Evolutionary conservation across 2,797 vertebrate genomes (phyloP), one percentile per base, ranked within the genome.

Genomic region (Aplochiton taeniatus): DNA sequence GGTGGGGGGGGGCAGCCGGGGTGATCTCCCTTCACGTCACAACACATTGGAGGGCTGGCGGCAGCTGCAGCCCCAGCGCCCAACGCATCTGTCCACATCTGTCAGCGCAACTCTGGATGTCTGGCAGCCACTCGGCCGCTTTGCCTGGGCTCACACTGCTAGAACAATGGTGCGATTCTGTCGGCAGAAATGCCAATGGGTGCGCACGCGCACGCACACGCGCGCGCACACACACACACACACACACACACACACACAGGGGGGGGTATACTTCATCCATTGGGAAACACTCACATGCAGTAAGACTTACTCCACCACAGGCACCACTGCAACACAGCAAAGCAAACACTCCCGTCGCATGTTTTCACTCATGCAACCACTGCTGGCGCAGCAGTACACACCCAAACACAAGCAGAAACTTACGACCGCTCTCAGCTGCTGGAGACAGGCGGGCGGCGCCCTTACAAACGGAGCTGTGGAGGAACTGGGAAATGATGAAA

Each of bases 51-150:
- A 93, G 66, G 76, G 63, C 54, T 84, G 68, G 50, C 75, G 70
- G 75, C 93, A 93, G 90, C 91, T 94, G 93, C 90, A 85, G 62
- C 57, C 59, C 49, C 65, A 68, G 47, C 43, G 73, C 80, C 78
- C 75, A 72, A 53, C 65, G 78, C 89, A 91, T 89, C 93, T 93
- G 91, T 91, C 82, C 87, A 81, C 87, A 92, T 93, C 88, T 90
- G 90, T 93, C 92, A 91, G 63, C 63, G 61, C 14, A 78, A 75
- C 64, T 77, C 77, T 79, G 83, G 73, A 63, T 73, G 85, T 88
- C 77, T 77, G 79, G 83, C 71, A 31, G 31, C 3, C 31, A 71
- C 77, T 74, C 61, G 56, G 50, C 46, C 70, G 61, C 47, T n/a
- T 53, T 79, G 75, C 68, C 77, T 80, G 79, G 80, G 60, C 54